These are phyloP conservation scores for Gephyroberyx darwinii DNA, from an alignment of 2,797 vertebrate species.

Conservation along the genomic window DNA sequence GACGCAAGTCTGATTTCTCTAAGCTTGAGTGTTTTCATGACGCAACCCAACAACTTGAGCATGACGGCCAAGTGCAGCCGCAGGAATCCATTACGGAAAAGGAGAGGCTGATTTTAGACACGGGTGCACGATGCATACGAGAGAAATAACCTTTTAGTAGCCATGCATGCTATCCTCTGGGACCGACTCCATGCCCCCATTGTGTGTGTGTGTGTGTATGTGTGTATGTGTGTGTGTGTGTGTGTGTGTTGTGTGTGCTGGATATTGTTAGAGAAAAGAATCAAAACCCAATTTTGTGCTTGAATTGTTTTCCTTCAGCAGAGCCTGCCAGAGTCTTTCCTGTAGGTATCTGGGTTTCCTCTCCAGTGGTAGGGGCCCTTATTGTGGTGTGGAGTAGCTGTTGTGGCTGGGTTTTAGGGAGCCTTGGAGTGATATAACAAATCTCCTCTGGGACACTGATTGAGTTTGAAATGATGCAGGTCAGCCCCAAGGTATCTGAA, in stretches of 20 bases:
- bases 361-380: conserved; percentile 39
- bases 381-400: conserved; percentile 44
- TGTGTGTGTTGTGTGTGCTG: conserved; percentile 57
- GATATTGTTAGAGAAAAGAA: conserved; percentile 69
- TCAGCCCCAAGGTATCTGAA: conserved; percentile 71
- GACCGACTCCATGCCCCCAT: conserved; percentile 41
- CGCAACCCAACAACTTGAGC: conserved; percentile 59
- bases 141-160: conserved; percentile 65
- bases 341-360: conserved; percentile 56
- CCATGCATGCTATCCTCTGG: conserved; percentile 51
- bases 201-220: conserved; percentile 22
- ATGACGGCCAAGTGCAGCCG: conserved; percentile 65
- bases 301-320: conserved; percentile 66
- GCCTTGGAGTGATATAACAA: conserved; percentile 37
- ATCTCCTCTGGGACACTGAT: conserved; percentile 72
- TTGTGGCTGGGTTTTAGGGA: conserved; percentile 28
- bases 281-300: conserved; percentile 73
- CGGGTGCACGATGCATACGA: conserved; percentile 35
- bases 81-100: conserved; percentile 67
- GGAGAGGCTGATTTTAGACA: conserved; percentile 62
- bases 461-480: conserved; percentile 81
- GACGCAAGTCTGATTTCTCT: conserved; percentile 40
- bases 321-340: conserved; percentile 58
- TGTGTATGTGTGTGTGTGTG: conserved; percentile 37
- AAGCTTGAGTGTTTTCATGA: conserved; percentile 50